Conservation (phyloP, 2,888 invertebrate genomes). For the Macaria liturata region DNA sequence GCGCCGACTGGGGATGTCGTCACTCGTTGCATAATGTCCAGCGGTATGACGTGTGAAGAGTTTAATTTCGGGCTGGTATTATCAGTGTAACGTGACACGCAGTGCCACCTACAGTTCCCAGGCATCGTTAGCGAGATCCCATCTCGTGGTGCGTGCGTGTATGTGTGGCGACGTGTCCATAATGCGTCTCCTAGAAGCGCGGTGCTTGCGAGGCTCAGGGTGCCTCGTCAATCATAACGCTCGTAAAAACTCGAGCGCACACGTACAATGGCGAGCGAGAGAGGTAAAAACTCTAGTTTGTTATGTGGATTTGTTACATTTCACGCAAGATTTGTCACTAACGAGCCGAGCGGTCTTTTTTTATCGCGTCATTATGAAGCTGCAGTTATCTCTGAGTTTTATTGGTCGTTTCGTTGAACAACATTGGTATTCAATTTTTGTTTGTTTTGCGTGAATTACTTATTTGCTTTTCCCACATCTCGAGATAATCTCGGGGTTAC, state of each 20-base stretch:
- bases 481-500: too few species aligned
- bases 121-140: constrained; percentile 43
- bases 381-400: constrained; percentile 26
- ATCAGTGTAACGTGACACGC: constrained; percentile 39
- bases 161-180: constrained; percentile 53
- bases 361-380: constrained; percentile 29
- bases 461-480: constrained; percentile 7
- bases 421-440: constrained; percentile 2
- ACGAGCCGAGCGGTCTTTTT: constrained; percentile 38
- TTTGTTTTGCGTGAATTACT: constrained; percentile 4
- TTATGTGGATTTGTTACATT: constrained; percentile 62
- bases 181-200: constrained; percentile 52
- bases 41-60: constrained; percentile 16
- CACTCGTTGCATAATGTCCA: constrained; percentile 21
- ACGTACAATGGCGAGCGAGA: constrained; percentile 41
- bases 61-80: constrained; percentile 21
- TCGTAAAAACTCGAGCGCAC: constrained; percentile 60
- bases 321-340: constrained; percentile 59
- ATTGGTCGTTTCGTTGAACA: constrained; percentile 24
- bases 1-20: constrained; percentile 4
- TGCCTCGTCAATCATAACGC: constrained; percentile 65
- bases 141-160: constrained; percentile 52
- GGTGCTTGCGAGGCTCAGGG: constrained; percentile 53
- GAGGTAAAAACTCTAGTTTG: constrained; percentile 45
- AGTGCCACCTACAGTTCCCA: constrained; percentile 38